Conservation (phyloP, 2,797 vertebrate genomes). For the Sciurus carolinensis region DNA sequence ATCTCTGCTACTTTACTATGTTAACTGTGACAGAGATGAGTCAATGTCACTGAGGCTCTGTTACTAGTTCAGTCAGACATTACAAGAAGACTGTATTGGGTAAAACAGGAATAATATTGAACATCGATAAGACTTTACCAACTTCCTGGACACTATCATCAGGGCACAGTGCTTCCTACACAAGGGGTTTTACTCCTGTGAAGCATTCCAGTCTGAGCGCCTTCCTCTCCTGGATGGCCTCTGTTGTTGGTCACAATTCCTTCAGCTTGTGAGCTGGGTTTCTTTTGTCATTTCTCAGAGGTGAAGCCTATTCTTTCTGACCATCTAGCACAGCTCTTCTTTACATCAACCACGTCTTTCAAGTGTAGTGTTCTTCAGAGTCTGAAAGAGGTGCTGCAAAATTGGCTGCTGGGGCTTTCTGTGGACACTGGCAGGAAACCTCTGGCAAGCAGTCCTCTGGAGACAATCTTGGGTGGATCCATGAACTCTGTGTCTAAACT, state of each 20-base stretch:
- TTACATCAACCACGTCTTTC: conserved; percentile 95
- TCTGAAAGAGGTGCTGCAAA: too few species aligned
- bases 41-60: conserved; percentile 94
- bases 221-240: conserved; percentile 95
- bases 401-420: too few species aligned
- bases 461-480: too few species aligned
- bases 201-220: conserved; percentile 95
- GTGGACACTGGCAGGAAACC: too few species aligned
- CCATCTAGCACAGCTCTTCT: conserved; percentile 94
- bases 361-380: conserved; percentile 87
- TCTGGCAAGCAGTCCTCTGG: too few species aligned
- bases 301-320: conserved; percentile 91
- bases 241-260: conserved; percentile 91
- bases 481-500: conserved; percentile 92
- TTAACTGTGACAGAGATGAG: conserved; percentile 95
- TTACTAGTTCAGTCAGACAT: conserved; percentile 71
- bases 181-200: conserved; percentile 91
- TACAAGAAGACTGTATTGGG: conserved; percentile 92
- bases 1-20: conserved; percentile 94
- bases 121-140: conserved; percentile 89
- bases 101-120: conserved; percentile 89
- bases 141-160: conserved; percentile 92
- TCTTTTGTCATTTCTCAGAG: conserved; percentile 92
- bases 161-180: conserved; percentile 94
- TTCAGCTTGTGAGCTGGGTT: conserved; percentile 94